A percentile compares a stretch with the other conserved stretches of the same genome.
phyloP scores from a whole-genome alignment of 2,113 vertebrate species.

The Bubalus kerabau region DNA sequence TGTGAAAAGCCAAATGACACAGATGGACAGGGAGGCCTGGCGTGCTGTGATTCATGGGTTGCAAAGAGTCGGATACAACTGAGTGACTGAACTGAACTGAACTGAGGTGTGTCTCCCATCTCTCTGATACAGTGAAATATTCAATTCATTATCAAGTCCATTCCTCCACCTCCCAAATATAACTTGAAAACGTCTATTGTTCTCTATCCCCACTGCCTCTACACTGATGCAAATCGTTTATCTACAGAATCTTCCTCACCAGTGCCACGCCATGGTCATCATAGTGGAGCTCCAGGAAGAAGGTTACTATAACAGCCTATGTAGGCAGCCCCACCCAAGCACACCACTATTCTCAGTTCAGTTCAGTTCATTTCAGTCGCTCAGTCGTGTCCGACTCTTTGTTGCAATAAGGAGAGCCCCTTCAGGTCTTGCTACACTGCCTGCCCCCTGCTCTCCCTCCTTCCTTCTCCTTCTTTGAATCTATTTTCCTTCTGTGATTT shows the following conservation, averaged over 20 bases:
- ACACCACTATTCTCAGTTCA: no score
- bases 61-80: no score
- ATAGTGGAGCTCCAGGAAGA: background rate
- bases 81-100: no score
- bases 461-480: background rate
- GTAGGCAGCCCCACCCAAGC: background rate
- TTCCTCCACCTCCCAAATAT: conserved; percentile 23
- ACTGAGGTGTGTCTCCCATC: background rate
- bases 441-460: background rate
- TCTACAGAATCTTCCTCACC: background rate
- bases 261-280: background rate
- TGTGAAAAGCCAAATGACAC: background rate
- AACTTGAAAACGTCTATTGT: background rate
- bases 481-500: background rate
- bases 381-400: no score
- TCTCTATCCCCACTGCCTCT: background rate
- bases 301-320: fast-evolving
- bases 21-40: no score
- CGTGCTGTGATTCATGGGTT: no score
- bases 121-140: background rate
- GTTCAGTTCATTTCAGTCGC: no score
- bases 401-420: background rate
- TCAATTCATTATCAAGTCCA: background rate
- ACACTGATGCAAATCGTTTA: background rate
- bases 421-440: no score